Percentiles rank a stretch among this genome's conserved stretches.
Evolutionary conservation across 2,113 vertebrate species (phyloP).

Genomic region (Cettia cetti): DNA sequence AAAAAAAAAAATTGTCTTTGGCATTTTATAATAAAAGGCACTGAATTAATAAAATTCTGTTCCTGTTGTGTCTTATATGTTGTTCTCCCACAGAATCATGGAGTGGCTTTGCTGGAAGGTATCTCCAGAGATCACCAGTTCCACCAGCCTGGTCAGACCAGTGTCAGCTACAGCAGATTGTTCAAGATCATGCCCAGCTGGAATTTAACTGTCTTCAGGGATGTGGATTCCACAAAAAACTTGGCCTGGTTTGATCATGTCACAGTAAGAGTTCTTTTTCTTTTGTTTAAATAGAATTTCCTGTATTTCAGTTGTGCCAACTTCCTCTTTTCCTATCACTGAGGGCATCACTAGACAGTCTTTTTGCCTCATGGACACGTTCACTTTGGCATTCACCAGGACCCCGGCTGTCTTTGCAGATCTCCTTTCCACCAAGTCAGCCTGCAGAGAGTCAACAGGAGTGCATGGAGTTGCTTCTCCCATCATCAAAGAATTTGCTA

Average conservation of each 20-base stretch:
- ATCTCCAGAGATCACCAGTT: not conserved
- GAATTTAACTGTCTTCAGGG: not conserved
- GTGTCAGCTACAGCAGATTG: not conserved
- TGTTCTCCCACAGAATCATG: not conserved
- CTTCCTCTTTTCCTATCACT: not conserved
- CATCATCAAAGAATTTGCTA: rapidly evolving
- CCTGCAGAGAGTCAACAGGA: rapidly evolving
- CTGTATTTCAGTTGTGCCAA: not conserved
- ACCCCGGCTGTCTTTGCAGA: not conserved
- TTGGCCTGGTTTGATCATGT: not conserved
- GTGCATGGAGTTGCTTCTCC: not conserved
- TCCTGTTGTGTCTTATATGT: not conserved
- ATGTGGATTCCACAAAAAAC: not conserved
- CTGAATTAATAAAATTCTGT: not conserved
- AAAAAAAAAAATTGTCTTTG: not conserved
- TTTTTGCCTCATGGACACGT: not conserved
- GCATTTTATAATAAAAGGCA: not conserved
- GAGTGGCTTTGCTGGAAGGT: not conserved
- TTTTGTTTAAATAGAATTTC: not conserved
- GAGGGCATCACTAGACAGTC: not conserved
- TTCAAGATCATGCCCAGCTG: not conserved
- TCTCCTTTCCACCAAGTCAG: not conserved
- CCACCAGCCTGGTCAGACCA: not conserved
- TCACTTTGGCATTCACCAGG: not conserved
- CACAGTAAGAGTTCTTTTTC: not conserved